These are phyloP conservation scores for Tokudaia tokunoshimensis DNA, from an alignment of 2,797 vertebrate genomes.

Conservation along the genomic window DNA sequence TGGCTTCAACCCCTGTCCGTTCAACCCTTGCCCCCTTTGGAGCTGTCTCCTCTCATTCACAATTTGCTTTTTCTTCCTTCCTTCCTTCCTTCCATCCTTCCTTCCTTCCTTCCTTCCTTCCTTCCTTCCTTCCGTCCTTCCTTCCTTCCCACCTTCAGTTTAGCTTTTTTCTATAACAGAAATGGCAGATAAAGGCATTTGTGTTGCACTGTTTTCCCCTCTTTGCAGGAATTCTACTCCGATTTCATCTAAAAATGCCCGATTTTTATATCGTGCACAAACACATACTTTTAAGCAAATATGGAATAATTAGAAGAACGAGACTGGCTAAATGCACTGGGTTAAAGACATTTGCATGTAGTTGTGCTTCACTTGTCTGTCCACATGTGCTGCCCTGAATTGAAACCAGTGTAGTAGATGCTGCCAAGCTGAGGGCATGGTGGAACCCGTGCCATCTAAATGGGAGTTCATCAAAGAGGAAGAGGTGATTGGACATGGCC, in stretches of 20 bases:
- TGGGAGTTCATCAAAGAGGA: neutral
- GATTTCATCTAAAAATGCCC: neutral
- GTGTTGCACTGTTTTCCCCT: constrained; percentile 4
- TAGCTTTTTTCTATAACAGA: neutral
- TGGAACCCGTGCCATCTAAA: neutral
- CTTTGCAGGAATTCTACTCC: neutral
- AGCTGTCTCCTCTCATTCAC: neutral
- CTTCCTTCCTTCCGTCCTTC: neutral
- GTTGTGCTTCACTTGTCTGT: neutral
- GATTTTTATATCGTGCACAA: neutral
- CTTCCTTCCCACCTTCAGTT: neutral
- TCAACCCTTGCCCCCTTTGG: neutral
- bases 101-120: neutral
- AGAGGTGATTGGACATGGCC: neutral
- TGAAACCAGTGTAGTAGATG: neutral
- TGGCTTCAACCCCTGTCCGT: neutral
- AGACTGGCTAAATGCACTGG: neutral
- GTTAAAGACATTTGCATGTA: constrained; percentile 6
- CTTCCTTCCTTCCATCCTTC: neutral
- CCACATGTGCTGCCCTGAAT: neutral
- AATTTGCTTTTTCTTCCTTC: neutral
- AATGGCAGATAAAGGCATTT: neutral
- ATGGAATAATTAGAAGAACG: neutral
- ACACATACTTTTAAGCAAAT: neutral
- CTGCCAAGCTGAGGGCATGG: neutral